Evolutionary conservation across 2,888 invertebrate genomes (phyloP), one percentile per base, ranked within the genome.

Genomic region (Caenorhabditis angaria): DNA sequence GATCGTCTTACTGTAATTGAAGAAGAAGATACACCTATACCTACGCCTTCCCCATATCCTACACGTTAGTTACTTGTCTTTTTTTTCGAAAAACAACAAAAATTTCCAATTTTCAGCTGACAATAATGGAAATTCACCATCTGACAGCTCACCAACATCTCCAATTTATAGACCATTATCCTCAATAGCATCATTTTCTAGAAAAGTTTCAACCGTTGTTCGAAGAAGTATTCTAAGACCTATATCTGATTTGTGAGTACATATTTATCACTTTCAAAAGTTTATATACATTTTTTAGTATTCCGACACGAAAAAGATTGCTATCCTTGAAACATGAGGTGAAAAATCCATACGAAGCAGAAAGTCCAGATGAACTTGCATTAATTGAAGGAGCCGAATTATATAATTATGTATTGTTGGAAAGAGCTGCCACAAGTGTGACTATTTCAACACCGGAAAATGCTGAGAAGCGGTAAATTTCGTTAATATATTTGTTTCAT

Each of bases 361-460:
- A 97, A 89, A 95, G 95, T 88, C 97, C 97, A 0, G 97, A 97
- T 89, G 97, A 97, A 89, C 89, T 97, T 82, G 95, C 97, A 0
- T 89, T 97, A 27, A 95, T 95, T 0, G 93, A 94, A 59, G 82
- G 80, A 48, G 83, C 81, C 12, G 68, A 64, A 14, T 74, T 82
- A n/a, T 84, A 85, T 32, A 78, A 82, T 14, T 82, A 82, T 59
- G 67, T 67, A 4, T 75, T 85, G 28, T 41, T 70, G 54, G 77
- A 77, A 24, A 60, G 85, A 12, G 70, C 68, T 5, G 68, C 76
- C 25, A 92, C 92, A 63, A 91, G 91, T 77, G 56, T 76, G 10
- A 74, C 75, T 92, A 90, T 78, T 18, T 61, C 62, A n/a, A 70
- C 69, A 18, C 74, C 77, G 0, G 72, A 72, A 10, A 70, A 60